These are phyloP conservation scores for Dasypus novemcinctus DNA, from an alignment of 2,113 vertebrate species.

Conservation along the genomic window DNA sequence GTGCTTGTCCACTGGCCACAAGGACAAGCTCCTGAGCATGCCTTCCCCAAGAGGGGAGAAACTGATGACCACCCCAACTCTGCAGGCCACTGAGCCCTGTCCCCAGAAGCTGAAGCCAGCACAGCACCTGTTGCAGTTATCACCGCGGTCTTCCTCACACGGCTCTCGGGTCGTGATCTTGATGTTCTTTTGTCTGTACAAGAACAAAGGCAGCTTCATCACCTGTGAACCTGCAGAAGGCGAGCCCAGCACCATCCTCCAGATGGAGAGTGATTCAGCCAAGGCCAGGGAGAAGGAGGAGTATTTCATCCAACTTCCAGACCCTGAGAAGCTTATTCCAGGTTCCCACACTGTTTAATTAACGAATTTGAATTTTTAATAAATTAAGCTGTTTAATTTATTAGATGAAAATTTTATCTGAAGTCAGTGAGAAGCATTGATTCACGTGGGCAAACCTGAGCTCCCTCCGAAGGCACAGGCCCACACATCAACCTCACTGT, in stretches of 20 bases:
- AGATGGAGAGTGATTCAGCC: no score
- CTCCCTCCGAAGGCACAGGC: neutral
- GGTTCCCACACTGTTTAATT: no score
- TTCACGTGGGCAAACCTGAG: neutral
- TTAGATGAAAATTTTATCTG: conserved; percentile 38
- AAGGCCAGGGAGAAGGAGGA: no score
- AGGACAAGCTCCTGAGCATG: no score
- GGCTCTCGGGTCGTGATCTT: conserved; percentile 84
- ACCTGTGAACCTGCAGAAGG: no score
- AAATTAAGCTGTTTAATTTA: conserved; percentile 67
- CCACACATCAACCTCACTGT: no score
- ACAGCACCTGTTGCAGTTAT: conserved; percentile 81
- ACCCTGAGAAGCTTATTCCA: neutral
- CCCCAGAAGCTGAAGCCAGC: conserved; percentile 72
- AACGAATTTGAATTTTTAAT: no score
- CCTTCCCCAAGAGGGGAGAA: no score
- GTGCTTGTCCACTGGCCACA: no score
- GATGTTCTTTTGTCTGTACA: conserved; percentile 72
- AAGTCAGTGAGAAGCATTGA: neutral
- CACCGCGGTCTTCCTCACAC: conserved; percentile 86
- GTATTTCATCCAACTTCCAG: conserved; percentile 89
- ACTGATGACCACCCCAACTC: conserved; percentile 49
- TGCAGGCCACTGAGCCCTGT: conserved; percentile 51
- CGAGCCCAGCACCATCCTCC: no score
- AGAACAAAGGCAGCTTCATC: no score